These are phyloP conservation scores for Cataglyphis hispanica DNA, from an alignment of 1,140 invertebrate species.

Conservation along the genomic window DNA sequence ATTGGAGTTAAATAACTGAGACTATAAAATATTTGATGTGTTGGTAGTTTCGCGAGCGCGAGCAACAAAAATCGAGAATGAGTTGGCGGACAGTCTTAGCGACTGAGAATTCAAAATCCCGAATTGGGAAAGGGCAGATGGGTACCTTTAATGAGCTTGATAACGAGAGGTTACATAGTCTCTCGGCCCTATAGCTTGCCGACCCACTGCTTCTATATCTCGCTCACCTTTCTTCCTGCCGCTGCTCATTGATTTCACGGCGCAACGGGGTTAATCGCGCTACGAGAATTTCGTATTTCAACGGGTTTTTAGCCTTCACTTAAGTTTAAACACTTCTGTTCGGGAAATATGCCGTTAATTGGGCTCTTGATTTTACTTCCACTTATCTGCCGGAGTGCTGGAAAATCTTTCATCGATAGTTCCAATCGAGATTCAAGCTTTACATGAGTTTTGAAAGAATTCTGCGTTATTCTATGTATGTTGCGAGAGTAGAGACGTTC, in stretches of 20 bases:
- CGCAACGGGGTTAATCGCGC: constrained; percentile 69
- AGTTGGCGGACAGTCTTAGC: constrained; percentile 35
- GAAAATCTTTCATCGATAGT: background rate
- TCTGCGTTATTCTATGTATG: background rate
- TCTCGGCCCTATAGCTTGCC: constrained; percentile 55
- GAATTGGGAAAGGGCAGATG: constrained; percentile 53
- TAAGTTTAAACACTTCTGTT: constrained; percentile 74
- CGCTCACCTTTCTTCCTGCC: constrained; percentile 60
- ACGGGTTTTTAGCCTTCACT: constrained; percentile 45
- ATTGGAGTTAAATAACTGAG: constrained; percentile 75
- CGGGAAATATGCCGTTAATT: constrained; percentile 69
- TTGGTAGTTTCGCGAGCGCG: constrained; percentile 41
- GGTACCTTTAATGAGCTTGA: constrained; percentile 79
- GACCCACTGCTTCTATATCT: constrained; percentile 7
- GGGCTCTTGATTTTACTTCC: constrained; percentile 32
- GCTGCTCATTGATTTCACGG: constrained; percentile 74
- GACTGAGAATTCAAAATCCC: constrained; percentile 61
- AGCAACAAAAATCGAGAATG: constrained; percentile 37
- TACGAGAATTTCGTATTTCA: constrained; percentile 75
- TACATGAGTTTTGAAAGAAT: background rate
- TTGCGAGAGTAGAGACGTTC: constrained; percentile 17
- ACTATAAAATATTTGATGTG: constrained; percentile 75
- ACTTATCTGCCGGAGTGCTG: constrained; percentile 10
- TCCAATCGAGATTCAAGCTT: constrained; percentile 10
- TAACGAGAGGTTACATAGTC: constrained; percentile 77